These are phyloP conservation scores for Carterocephalus palaemon DNA, from an alignment of 2,888 invertebrate genomes.

Conservation along the genomic window DNA sequence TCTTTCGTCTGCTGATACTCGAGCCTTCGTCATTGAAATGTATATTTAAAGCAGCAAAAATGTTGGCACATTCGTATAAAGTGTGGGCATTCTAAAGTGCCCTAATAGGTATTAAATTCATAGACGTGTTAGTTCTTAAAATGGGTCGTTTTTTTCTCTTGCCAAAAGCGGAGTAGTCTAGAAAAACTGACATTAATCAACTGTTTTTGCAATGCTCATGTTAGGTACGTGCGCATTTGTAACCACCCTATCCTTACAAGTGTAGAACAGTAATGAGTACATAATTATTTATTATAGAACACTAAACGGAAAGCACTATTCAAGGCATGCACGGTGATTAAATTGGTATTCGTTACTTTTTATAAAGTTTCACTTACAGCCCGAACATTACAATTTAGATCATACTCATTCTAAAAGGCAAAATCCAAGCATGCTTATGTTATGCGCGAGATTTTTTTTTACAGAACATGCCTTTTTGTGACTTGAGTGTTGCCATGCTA, in stretches of 20 bases:
- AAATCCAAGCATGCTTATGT: background rate
- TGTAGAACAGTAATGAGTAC: slow-evolving; percentile 22
- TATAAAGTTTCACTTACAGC: background rate
- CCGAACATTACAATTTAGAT: slow-evolving; percentile 22
- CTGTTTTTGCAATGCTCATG: slow-evolving; percentile 20
- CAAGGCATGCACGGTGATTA: slow-evolving; percentile 7
- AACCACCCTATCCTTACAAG: slow-evolving; percentile 16
- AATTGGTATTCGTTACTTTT: slow-evolving; percentile 12
- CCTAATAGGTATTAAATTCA: slow-evolving; percentile 24
- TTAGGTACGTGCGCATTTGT: slow-evolving; percentile 13
- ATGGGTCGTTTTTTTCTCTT: slow-evolving; percentile 13
- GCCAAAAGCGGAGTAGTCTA: slow-evolving; percentile 23
- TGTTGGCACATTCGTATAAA: slow-evolving; percentile 31
- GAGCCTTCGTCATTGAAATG: slow-evolving; percentile 37
- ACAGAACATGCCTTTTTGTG: slow-evolving; percentile 1
- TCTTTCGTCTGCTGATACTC: slow-evolving; percentile 25
- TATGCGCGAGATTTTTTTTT: background rate
- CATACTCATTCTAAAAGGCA: slow-evolving; percentile 22
- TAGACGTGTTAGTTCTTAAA: slow-evolving; percentile 3
- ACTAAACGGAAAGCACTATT: slow-evolving; percentile 18
- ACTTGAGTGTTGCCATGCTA: no score
- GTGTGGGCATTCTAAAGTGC: slow-evolving; percentile 28
- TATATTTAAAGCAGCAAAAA: slow-evolving; percentile 35
- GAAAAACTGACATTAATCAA: slow-evolving; percentile 25
- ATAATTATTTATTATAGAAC: slow-evolving; percentile 24